These are phyloP conservation scores for Eupithecia subfuscata DNA, from an alignment of 2,888 invertebrate species.

Conservation along the genomic window DNA sequence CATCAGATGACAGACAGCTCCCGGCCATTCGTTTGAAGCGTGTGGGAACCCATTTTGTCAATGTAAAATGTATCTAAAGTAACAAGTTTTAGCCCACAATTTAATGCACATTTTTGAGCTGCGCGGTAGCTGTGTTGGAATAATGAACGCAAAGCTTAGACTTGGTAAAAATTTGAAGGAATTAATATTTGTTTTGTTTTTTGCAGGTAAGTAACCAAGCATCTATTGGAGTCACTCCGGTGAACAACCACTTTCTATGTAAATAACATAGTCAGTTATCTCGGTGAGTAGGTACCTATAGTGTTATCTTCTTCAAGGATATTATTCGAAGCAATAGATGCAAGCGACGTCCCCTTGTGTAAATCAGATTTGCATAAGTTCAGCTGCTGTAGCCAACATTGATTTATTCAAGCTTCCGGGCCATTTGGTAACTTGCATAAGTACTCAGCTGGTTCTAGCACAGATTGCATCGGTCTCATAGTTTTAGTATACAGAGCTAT, in stretches of 20 bases:
- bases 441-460: not conserved
- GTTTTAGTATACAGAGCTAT: not conserved
- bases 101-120: no score
- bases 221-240: not conserved
- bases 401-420: conserved; percentile 33
- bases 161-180: no score
- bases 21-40: no score
- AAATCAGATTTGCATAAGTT: conserved; percentile 42
- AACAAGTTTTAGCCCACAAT: no score
- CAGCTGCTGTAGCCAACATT: conserved; percentile 30
- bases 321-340: conserved; percentile 16
- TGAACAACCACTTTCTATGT: not conserved
- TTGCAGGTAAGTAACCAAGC: conserved; percentile 18
- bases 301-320: not conserved
- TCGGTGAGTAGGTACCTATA: not conserved
- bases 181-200: conserved; percentile 6
- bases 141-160: no score
- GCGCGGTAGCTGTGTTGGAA: no score
- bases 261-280: not conserved
- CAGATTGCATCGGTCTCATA: not conserved
- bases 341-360: conserved; percentile 27
- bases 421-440: conserved; percentile 6
- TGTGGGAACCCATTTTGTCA: no score
- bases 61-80: no score
- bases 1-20: no score